Evolutionary conservation across 1,140 invertebrate species (phyloP), one percentile per base, ranked within the genome.

Genomic region (Pseudachorutes palmiensis): DNA sequence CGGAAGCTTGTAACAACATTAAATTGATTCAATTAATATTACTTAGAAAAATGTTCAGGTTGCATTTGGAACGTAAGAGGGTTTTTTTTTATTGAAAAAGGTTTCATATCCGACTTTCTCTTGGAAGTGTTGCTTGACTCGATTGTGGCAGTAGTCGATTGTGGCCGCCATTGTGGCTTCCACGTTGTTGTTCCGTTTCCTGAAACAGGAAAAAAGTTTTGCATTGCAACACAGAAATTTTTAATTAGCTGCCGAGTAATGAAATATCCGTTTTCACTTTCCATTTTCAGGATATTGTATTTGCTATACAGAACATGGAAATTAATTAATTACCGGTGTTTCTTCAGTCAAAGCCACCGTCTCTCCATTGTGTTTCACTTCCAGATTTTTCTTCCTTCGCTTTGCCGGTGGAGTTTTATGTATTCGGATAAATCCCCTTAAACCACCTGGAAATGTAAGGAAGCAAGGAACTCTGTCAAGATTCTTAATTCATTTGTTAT

Each of bases 351-450:
- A 61, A 55, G 70, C 64, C 49, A 71, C 67, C 49, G 70, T 74
- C 66, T 74, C 72, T 41, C 72, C 72, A 60, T 74, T 74, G 68
- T 74, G 69, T 65, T 71, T 74, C 32, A 71, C 68, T 62, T 74
- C 68, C 19, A 74, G 24, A 55, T 73, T 69, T 68, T 71, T 71
- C 74, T 80, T 80, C 71, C 80, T 79, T 68, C 80, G 73, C 51
- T 80, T 77, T 62, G 82, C 80, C n/a, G 82, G 81, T 22, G 81
- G 81, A 32, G 81, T 82, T 75, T 82, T 82, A 74, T 82, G 82
- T 64, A 82, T 79, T 67, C 81, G 79, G 41, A 81, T 82, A 73
- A 82, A 82, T 31, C 81, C 82, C 55, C 76, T 82, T 70, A 64
- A 80, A 78, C 78, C 81, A 77, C 76, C 81, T 66, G 76, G 71